Evolutionary conservation across 2,888 invertebrate species (phyloP), one percentile per base, ranked within the genome.

Genomic region (Odontocolon sp.): DNA sequence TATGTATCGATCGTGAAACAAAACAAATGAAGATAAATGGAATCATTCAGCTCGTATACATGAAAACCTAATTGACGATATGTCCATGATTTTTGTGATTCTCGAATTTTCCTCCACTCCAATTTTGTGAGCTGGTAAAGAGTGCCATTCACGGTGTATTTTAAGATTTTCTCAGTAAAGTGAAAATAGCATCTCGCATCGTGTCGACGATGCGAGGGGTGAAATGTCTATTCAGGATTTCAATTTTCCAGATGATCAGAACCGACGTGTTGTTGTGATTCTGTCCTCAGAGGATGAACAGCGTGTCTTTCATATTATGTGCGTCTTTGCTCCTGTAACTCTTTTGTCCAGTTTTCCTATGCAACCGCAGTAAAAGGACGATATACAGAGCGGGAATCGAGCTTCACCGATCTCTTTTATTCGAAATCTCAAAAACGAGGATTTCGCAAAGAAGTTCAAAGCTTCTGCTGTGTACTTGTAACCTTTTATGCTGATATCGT

Each of bases 21-120:
- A 18, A 31, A 33, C 9, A 8, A 28, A 31, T 8, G 54, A 18
- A 33, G 28, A 54, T 54, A 33, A 54, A 54, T 54, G 31, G 18
- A 56, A 50, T 50, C 50, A 50, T 50, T 50, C 36, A n/a, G 26
- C n/a, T 64, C 64, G 50, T 38, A 64, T 50, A 50, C 50, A n/a
- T 67, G 50, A 56, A 69, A 76, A 67, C 59, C 38, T 45, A 40
- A 64, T 33, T 47, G 31, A 59, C 77, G 77, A 77, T 77, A 72
- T 77, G 72, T 77, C 52, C 42, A 16, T 31, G 14, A 26, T 50
- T 6, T 21, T 28, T 14, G 38, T 59, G 26, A 21, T 70, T 66
- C 42, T 66, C 50, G 21, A 66, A 50, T 64, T 2, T 63, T 47
- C 8, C 18, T 36, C 23, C 3, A 3, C 3, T 40, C 14, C 31